Percentiles rank a stretch among this genome's conserved stretches.
phyloP scores from a whole-genome alignment of 2,888 invertebrate species.

The Trissonchulus latispiculum region DNA sequence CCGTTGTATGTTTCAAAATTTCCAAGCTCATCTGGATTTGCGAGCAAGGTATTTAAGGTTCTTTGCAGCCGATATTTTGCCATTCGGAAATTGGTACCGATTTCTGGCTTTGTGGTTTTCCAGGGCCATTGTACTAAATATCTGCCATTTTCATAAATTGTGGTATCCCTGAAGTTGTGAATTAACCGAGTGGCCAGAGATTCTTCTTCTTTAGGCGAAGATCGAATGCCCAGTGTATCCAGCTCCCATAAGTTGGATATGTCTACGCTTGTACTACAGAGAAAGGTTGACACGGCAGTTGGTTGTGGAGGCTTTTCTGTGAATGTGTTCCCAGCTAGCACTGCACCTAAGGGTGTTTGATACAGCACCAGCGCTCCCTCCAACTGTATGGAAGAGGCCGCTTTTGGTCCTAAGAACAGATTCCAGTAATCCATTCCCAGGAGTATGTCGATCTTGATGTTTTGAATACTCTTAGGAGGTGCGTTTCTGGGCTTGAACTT shows the following conservation, averaged over 20 bases:
- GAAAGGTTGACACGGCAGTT: background rate
- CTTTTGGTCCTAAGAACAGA: background rate
- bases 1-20: background rate
- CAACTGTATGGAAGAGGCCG: background rate
- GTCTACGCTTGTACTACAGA: background rate
- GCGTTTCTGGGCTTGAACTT: background rate
- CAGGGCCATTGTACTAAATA: slow-evolving; percentile 12
- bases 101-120: background rate
- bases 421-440: slow-evolving; percentile 1
- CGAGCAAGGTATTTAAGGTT: background rate
- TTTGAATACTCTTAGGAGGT: background rate
- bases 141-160: background rate
- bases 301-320: background rate
- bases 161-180: background rate
- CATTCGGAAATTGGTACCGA: slow-evolving; percentile 4
- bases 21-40: background rate
- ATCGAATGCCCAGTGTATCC: slow-evolving; percentile 13
- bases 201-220: background rate
- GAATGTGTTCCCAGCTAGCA: background rate
- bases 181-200: background rate
- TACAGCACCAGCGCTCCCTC: background rate
- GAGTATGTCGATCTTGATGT: background rate
- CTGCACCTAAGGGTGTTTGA: background rate
- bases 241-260: background rate
- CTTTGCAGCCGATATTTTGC: slow-evolving; percentile 1